Evolutionary conservation across 1,140 invertebrate species (phyloP), one percentile per base, ranked within the genome.

Genomic region (Lamellibrachia luymesi): DNA sequence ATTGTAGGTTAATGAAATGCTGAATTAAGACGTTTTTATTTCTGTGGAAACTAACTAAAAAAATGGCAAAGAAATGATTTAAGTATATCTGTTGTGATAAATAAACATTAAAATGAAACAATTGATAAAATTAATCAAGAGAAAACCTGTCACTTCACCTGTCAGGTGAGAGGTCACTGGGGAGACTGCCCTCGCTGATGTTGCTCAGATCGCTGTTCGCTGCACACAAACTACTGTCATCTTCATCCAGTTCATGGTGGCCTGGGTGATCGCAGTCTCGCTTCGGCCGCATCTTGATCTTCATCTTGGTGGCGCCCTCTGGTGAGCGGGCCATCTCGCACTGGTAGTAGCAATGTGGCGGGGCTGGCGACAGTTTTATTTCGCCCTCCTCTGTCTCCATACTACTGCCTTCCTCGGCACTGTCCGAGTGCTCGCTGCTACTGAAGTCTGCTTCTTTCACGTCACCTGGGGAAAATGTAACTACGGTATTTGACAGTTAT

Each of bases 221-320:
- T 22, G 93, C 91, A 90, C 90, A 92, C 51, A 91, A 27, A 90
- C 64, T 93, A 50, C 90, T 92, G 92, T 92, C 90, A 17, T 51
- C 92, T 51, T 90, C 91, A 89, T 93, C 92, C 56, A 92, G 56
- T 7, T 90, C 52, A 50, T 92, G 91, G 56, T 51, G 90, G 25
- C 27, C 49, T 4, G 51, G 6, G 80, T 93, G 56, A 8, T 92
- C 64, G 7, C 50, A n/a, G 27, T 25, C 49, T 50, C 90, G 90
- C 80, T 91, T 93, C 90, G 52, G 25, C 92, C 38, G 90, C 92
- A 91, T 93, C 93, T 94, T 93, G 90, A 89, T 92, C 92, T 90
- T 92, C 92, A 90, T 52, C 56, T 90, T 92, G 22, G 27, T 80
- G 64, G 56, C 93, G 2, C 89, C 90, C 10, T 93, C 93, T 56